Base-by-base conservation (phyloP, 2,113 vertebrate genomes). In the Brachypteracias leptosomus region DNA sequence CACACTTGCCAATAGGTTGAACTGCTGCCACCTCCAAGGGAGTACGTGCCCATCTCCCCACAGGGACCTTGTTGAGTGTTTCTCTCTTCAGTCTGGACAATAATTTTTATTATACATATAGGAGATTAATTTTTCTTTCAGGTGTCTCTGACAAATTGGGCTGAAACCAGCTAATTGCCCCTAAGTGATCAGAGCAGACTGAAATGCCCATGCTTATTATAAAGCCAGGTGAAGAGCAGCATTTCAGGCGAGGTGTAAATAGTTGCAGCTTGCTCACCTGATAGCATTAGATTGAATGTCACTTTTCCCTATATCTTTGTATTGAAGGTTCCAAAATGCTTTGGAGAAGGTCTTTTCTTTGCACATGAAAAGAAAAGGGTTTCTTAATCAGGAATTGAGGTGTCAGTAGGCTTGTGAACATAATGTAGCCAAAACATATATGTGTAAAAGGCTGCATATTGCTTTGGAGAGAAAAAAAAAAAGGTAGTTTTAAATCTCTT, bases 361-460 rank as follows among this genome's bases (percentile, higher is more conserved):
- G 24, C 25, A 78, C 26, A 65, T 59, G n/a, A 75, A 14, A 72
- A 75, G 46, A 40, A 67, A 63, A 85, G 16, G 4, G 0, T 63
- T 67, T 70, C 26, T 70, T 66, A 79, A 7, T 52, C n/a, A n/a
- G 36, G 72, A 65, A 76, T 46, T 33, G 36, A 47, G 24, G 36
- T 21, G 28, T 29, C 42, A 47, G 24, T 19, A 71, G 42, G 47
- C 21, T 77, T 54, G 46, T 66, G 17, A 66, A 21, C 13, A 8
- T 26, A 70, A 49, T 1, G 3, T 4, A 63, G 68, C 40, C 77
- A 86, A 80, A 3, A 11, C 0, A 0, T 8, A 0, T 6, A 9
- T 29, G 52, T 54, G 21, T 36, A 51, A 38, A 67, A 65, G 44
- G 24, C 4, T 59, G 25, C 21, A 3, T 54, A 14, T 54, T 79